phyloP scores from a whole-genome alignment of 2,797 vertebrate genomes.

The Hypotaenidia okinawae region DNA sequence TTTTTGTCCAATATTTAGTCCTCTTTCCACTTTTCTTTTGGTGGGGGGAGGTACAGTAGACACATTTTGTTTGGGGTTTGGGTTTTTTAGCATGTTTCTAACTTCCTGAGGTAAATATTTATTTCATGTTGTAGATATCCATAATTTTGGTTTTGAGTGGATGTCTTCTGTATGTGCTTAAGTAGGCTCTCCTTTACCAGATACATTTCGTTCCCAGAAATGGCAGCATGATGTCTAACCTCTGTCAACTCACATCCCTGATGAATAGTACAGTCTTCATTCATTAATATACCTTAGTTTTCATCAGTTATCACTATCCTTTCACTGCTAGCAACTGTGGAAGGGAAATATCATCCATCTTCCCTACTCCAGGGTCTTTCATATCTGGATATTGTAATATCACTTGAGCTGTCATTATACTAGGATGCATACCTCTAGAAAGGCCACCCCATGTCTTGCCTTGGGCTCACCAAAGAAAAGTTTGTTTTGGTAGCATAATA shows the following conservation, averaged over 20 bases:
- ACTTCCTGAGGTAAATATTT: neutral
- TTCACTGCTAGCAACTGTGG: neutral
- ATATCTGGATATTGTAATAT: neutral
- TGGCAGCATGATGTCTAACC: neutral
- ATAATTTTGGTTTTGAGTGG: neutral
- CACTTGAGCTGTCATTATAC: neutral
- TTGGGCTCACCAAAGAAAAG: neutral
- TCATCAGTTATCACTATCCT: neutral
- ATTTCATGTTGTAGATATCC: neutral
- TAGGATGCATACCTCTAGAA: neutral
- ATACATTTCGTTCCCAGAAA: neutral
- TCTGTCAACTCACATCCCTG: neutral
- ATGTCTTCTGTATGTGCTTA: neutral
- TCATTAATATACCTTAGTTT: neutral
- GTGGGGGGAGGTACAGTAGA: neutral
- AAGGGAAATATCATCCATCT: neutral
- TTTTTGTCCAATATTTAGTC: neutral
- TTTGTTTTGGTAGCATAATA: neutral
- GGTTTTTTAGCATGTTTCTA: neutral
- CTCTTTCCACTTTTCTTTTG: neutral
- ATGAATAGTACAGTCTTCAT: neutral
- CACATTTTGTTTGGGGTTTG: neutral
- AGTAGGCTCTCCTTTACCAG: neutral
- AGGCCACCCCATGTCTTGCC: neutral
- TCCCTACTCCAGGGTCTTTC: neutral